A percentile compares a stretch with the other conserved stretches of the same genome.
Evolutionary conservation across 2,888 invertebrate species (phyloP).

Genomic region (Cactoblastis cactorum): DNA sequence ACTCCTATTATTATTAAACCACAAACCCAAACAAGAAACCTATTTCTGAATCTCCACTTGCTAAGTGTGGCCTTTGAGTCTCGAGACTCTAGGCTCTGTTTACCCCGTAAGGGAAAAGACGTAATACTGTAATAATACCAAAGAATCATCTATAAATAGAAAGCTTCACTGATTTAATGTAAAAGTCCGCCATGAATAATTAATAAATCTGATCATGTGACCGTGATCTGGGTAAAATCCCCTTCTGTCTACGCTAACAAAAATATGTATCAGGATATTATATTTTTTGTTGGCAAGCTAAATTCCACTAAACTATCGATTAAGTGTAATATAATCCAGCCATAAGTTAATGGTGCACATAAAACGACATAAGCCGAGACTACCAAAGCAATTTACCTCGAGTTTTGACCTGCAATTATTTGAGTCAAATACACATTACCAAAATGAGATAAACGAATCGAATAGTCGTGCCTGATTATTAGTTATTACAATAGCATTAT

Average conservation of each 20-base stretch:
- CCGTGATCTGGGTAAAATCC: too few relatives aligned
- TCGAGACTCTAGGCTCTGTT: too few relatives aligned
- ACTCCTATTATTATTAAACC: too few relatives aligned
- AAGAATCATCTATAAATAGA: too few relatives aligned
- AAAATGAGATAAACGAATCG: constrained; percentile 55
- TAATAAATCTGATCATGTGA: too few relatives aligned
- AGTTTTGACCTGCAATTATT: constrained; percentile 36
- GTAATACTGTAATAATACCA: too few relatives aligned
- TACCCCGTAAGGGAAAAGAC: too few relatives aligned
- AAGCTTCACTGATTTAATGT: too few relatives aligned
- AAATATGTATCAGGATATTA: neutral
- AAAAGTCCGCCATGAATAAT: too few relatives aligned
- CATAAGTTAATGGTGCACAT: constrained; percentile 22
- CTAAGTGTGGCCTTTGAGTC: too few relatives aligned
- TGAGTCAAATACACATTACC: constrained; percentile 41
- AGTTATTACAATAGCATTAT: constrained; percentile 56
- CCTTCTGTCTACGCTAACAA: neutral
- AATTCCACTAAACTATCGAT: constrained; percentile 16
- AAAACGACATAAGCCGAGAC: constrained; percentile 31
- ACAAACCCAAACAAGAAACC: too few relatives aligned
- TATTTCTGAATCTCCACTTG: too few relatives aligned
- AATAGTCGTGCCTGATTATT: constrained; percentile 53
- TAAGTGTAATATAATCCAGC: neutral
- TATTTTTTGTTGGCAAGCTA: constrained; percentile 3
- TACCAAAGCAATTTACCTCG: constrained; percentile 38